phyloP scores from a whole-genome alignment of 1,140 invertebrate genomes.

The Diprion similis region DNA sequence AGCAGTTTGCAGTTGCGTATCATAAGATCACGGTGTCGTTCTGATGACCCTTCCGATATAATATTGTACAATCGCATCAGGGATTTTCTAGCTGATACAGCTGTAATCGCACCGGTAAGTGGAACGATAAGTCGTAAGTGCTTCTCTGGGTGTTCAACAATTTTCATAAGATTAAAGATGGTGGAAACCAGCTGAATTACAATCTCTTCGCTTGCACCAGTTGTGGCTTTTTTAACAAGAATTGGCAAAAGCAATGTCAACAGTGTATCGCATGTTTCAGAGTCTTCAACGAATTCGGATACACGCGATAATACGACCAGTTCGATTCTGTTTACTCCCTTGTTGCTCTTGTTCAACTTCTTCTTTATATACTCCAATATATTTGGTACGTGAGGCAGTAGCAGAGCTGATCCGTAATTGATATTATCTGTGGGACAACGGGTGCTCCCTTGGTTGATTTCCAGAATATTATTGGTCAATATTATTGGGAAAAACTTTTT shows the following conservation, averaged over 20 bases:
- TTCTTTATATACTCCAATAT: conserved; percentile 77
- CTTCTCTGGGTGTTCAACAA: conserved; percentile 68
- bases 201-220: conserved; percentile 63
- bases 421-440: conserved; percentile 54
- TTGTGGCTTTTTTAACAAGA: conserved; percentile 68
- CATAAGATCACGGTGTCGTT: conserved; percentile 41
- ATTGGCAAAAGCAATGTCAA: conserved; percentile 78
- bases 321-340: conserved; percentile 71
- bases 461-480: conserved; percentile 39
- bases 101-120: conserved; percentile 68
- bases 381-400: conserved; percentile 75
- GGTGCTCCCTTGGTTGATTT: conserved; percentile 24
- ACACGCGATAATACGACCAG: conserved; percentile 81
- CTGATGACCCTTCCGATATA: conserved; percentile 56
- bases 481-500: conserved; percentile 31
- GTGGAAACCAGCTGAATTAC: conserved; percentile 73
- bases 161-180: conserved; percentile 75
- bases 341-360: conserved; percentile 67
- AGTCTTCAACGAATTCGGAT: conserved; percentile 74
- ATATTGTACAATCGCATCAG: conserved; percentile 66
- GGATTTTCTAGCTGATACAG: conserved; percentile 69
- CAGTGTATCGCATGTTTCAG: conserved; percentile 71
- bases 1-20: conserved; percentile 63
- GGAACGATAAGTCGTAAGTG: conserved; percentile 74
- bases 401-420: conserved; percentile 76